Evolutionary conservation across 1,140 invertebrate species (phyloP).

Genomic region (Trichonephila clavipes): DNA sequence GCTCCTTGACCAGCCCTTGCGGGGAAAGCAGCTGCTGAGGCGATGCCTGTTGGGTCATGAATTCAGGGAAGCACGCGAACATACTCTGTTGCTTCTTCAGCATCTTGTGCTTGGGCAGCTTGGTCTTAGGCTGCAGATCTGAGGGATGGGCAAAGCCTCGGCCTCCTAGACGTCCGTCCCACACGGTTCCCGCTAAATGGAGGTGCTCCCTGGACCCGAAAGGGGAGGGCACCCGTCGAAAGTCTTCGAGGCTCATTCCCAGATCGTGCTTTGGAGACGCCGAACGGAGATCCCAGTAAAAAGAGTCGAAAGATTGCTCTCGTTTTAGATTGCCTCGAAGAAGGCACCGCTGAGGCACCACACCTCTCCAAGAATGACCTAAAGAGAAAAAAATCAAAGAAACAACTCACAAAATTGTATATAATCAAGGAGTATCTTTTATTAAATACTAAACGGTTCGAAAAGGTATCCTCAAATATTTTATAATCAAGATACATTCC

Average conservation of each 20-base stretch:
- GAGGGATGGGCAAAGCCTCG: neutral
- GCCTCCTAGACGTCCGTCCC: conserved; percentile 68
- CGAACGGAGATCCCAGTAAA: conserved; percentile 78
- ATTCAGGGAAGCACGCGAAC: conserved; percentile 78
- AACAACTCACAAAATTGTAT: neutral
- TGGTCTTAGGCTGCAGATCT: conserved; percentile 60
- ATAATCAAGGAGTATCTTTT: neutral
- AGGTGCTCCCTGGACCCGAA: conserved; percentile 77
- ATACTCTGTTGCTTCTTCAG: conserved; percentile 79
- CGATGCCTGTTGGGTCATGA: conserved; percentile 60
- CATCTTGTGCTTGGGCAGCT: conserved; percentile 79
- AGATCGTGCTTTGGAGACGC: conserved; percentile 66
- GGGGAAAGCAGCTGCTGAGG: conserved; percentile 55
- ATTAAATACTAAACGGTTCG: neutral
- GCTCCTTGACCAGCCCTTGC: conserved; percentile 61
- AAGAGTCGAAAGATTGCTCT: conserved; percentile 79
- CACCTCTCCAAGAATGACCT: conserved; percentile 76
- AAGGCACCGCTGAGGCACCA: conserved; percentile 75
- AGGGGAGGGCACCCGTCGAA: conserved; percentile 73
- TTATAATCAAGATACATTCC: neutral
- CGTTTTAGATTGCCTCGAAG: conserved; percentile 78
- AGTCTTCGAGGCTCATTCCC: conserved; percentile 73
- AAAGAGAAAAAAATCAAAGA: neutral
- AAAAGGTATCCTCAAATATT: neutral
- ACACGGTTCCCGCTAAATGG: conserved; percentile 71